Evolutionary conservation across 1,140 invertebrate genomes (phyloP).

Genomic region (Charaxes varanes): DNA sequence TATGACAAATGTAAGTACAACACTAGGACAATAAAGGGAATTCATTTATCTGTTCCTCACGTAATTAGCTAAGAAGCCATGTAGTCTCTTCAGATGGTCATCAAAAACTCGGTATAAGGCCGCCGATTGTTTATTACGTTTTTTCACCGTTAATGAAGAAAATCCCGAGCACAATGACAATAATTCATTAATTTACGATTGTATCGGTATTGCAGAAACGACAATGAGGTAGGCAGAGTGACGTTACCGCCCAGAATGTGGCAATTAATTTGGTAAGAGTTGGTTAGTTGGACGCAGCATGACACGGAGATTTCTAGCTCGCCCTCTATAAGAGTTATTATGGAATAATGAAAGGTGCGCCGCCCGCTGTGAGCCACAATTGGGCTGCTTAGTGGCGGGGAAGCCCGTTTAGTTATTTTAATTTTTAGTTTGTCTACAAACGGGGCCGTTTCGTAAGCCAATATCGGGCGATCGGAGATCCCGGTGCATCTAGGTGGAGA

Average conservation of each 20-base stretch:
- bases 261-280: slow-evolving; percentile 68
- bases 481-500: no score
- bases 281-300: slow-evolving; percentile 55
- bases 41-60: no score
- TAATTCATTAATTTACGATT: slow-evolving; percentile 44
- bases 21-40: no score
- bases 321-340: slow-evolving; percentile 64
- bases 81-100: no score
- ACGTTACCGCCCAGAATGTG: slow-evolving; percentile 60
- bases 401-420: slow-evolving; percentile 69
- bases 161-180: slow-evolving; percentile 21
- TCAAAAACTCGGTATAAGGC: background rate
- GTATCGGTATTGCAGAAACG: slow-evolving; percentile 45
- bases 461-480: slow-evolving; percentile 40
- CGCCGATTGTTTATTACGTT: background rate
- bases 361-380: slow-evolving; percentile 67
- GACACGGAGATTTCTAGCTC: slow-evolving; percentile 49
- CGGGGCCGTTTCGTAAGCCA: slow-evolving; percentile 56
- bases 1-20: no score
- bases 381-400: slow-evolving; percentile 64
- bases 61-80: no score
- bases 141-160: background rate
- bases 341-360: slow-evolving; percentile 69
- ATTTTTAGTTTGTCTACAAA: slow-evolving; percentile 71
- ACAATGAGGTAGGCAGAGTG: slow-evolving; percentile 39